Conservation (phyloP, 2,797 vertebrate genomes). For the Girardinus metallicus region DNA sequence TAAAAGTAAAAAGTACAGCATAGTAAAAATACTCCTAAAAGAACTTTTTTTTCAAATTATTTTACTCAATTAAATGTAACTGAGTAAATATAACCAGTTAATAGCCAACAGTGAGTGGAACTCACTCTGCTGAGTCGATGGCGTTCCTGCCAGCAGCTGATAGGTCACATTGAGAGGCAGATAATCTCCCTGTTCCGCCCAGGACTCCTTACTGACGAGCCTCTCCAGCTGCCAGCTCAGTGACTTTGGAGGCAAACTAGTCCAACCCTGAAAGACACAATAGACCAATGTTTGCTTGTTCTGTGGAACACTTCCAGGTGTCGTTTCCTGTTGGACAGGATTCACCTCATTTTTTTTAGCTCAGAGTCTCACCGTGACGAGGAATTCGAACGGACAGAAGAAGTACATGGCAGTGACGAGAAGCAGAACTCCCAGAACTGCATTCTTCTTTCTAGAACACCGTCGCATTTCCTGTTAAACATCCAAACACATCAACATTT, state of each 20-base stretch:
- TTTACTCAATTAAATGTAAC: too few relatives aligned
- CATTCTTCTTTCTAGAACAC: constrained; percentile 47
- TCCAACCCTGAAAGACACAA: constrained; percentile 34
- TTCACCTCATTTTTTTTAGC: too few relatives aligned
- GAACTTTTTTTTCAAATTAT: too few relatives aligned
- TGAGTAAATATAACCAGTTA: too few relatives aligned
- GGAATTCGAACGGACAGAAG: not conserved
- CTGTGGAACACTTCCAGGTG: not conserved
- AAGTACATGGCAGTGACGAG: constrained; percentile 41
- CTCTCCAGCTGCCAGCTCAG: constrained; percentile 18
- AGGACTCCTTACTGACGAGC: constrained; percentile 50
- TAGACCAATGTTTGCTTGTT: not conserved
- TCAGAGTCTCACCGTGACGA: constrained; percentile 40
- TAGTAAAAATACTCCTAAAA: too few relatives aligned
- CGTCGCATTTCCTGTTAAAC: constrained; percentile 62
- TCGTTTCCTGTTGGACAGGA: not conserved
- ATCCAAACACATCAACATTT: not conserved
- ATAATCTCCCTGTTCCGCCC: constrained; percentile 50
- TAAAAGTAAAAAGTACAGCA: too few relatives aligned
- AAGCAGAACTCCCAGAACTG: constrained; percentile 41
- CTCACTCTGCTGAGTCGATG: constrained; percentile 68
- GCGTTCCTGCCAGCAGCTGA: constrained; percentile 71
- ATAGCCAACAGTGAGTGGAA: not conserved
- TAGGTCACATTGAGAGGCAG: constrained; percentile 73
- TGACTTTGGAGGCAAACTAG: not conserved